Percentiles rank a stretch among this genome's conserved stretches.
Evolutionary conservation across 1,140 invertebrate genomes (phyloP).

Genomic region (Hetaerina americana): DNA sequence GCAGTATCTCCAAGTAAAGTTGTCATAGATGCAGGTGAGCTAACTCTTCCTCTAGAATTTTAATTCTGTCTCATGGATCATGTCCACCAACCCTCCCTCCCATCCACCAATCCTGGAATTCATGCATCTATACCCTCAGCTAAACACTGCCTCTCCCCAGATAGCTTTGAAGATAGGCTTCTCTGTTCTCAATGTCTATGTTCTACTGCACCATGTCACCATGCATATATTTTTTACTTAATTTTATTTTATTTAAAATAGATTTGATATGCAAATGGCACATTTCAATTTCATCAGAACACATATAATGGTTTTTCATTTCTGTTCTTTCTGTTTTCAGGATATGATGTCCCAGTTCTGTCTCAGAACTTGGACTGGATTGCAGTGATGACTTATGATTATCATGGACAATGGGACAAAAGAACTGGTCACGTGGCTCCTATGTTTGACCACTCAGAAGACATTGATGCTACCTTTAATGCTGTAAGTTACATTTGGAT

Average conservation of each 20-base stretch:
- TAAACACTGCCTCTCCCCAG: background rate
- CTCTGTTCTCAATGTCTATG: background rate
- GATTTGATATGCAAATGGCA: background rate
- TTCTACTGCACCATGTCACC: background rate
- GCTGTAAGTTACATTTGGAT: slow-evolving; percentile 21
- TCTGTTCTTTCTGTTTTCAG: too few relatives aligned
- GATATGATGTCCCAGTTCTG: slow-evolving; percentile 61
- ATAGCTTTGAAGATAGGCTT: background rate
- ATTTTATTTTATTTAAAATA: background rate
- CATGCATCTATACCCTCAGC: too few relatives aligned
- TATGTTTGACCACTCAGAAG: slow-evolving; percentile 45
- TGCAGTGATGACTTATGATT: slow-evolving; percentile 82
- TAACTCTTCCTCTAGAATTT: background rate
- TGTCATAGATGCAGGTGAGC: slow-evolving; percentile 47
- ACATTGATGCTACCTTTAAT: slow-evolving; percentile 29
- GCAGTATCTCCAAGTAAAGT: slow-evolving; percentile 74
- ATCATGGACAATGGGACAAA: slow-evolving; percentile 83
- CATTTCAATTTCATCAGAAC: too few relatives aligned
- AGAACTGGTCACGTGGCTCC: slow-evolving; percentile 77
- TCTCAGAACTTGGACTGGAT: slow-evolving; percentile 71
- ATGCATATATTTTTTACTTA: background rate
- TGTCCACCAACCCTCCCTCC: too few relatives aligned
- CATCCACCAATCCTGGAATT: too few relatives aligned
- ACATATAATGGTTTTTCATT: too few relatives aligned
- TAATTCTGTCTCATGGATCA: too few relatives aligned